Base-by-base conservation (phyloP, 2,888 invertebrate species). In the Lepeophtheirus nordmannii region DNA sequence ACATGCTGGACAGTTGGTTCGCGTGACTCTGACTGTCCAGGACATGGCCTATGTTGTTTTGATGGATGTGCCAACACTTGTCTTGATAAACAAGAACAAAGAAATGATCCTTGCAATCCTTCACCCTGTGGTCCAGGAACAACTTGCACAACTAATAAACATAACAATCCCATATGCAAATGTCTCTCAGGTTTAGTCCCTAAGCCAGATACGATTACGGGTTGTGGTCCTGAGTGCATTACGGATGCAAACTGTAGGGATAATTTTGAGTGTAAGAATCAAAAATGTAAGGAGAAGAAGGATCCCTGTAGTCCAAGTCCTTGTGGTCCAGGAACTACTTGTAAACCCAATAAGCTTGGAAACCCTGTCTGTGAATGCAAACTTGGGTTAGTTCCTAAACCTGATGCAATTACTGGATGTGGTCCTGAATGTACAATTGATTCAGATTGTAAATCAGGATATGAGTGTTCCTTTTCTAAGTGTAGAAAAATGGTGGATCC, bases 151-250 rank as follows among this genome's bases (percentile, higher is more conserved):
- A 39, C 39, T 2, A 40, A 40, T 22, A 12, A 12, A 11, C 14
- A 30, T 17, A 41, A 17, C 10, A 62, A 62, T 40, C 71, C 71
- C 0, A 67, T 70, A 53, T 71, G 71, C 58, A 69, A 71, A 30
- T 73, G 73, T 67, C 66, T 70, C 22, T 70, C 70, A 12, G 72
- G 73, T 17, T 70, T 69, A 67, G 72, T 72, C 67, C 73, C 73
- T 20, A 72, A 73, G 67, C 73, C 72, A 17, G 72, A 73, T 62
- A 73, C 73, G 9, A 72, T 73, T 65, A 72, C 71, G 41, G 73
- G 73, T n/a, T 73, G 73, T 67, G 72, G 72, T 46, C 72, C 71
- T 20, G 72, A 73, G 67, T 73, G 73, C 67, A 64, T 67, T n/a
- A 63, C 17, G 1, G 65, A 65, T 58, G 38, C 58, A 1, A 58